phyloP scores from a whole-genome alignment of 1,140 invertebrate genomes.

The Mya arenaria region DNA sequence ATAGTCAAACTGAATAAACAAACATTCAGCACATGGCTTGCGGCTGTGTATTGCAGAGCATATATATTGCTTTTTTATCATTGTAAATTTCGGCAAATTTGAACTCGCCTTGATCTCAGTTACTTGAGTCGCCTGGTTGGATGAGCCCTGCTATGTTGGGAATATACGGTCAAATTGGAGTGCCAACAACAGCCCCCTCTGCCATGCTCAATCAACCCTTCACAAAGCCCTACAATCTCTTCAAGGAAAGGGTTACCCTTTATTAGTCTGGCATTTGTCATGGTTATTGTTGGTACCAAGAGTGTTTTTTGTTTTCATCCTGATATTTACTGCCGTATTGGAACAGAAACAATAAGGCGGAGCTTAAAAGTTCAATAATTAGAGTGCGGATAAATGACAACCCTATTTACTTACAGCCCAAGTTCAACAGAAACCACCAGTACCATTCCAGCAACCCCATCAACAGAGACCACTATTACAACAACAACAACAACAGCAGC shows the following conservation, averaged over 20 bases:
- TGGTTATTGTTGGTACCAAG: neutral
- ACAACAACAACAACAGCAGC: constrained; percentile 36
- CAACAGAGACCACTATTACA: constrained; percentile 8
- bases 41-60: too few relatives aligned
- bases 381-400: too few relatives aligned
- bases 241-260: too few relatives aligned
- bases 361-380: neutral
- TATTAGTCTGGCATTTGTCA: neutral
- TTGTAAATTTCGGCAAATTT: too few relatives aligned
- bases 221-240: too few relatives aligned
- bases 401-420: neutral
- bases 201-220: too few relatives aligned
- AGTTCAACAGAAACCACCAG: neutral
- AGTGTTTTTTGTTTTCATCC: neutral
- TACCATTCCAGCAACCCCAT: neutral
- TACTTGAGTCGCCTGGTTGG: too few relatives aligned
- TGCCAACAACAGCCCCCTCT: neutral
- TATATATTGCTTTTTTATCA: too few relatives aligned
- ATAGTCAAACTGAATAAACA: too few relatives aligned
- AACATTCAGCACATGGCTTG: too few relatives aligned
- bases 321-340: neutral
- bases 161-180: neutral
- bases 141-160: neutral
- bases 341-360: neutral
- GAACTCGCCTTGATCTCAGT: too few relatives aligned